Evolutionary conservation across 2,888 invertebrate species (phyloP).

Genomic region (Pedicia rivosa): DNA sequence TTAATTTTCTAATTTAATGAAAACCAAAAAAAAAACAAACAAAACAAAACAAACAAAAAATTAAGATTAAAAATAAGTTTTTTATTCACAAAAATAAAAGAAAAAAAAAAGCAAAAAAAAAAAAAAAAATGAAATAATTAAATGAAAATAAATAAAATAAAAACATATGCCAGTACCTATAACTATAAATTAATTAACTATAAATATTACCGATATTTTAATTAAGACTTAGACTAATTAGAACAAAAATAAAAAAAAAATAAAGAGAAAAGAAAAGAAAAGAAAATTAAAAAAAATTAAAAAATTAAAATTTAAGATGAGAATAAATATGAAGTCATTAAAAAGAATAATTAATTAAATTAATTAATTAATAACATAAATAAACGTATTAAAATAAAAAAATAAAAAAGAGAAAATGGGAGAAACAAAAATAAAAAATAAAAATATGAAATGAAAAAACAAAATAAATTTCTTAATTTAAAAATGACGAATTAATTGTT

Average conservation of each 20-base stretch:
- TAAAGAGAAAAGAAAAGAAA: conserved; percentile 4
- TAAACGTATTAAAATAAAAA: conserved; percentile 4
- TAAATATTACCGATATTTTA: neutral
- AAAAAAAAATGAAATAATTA: conserved; percentile 8
- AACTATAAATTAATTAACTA: neutral
- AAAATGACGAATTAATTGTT: conserved; percentile 7
- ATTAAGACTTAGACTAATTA: neutral
- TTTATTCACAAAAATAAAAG: too few relatives aligned
- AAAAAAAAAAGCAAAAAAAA: conserved; percentile 10
- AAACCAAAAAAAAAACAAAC: too few relatives aligned
- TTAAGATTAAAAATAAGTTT: too few relatives aligned
- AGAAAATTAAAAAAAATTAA: neutral
- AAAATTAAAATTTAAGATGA: neutral
- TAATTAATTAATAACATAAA: neutral
- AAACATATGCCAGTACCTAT: conserved; percentile 12
- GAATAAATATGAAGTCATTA: neutral
- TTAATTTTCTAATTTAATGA: too few relatives aligned
- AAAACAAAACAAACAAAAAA: too few relatives aligned
- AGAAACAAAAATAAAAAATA: neutral
- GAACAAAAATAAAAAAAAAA: conserved; percentile 2
- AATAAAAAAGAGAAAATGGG: conserved; percentile 2
- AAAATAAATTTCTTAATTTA: conserved; percentile 5
- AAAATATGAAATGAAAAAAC: conserved; percentile 15
- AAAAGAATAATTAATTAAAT: neutral
- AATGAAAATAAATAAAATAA: conserved; percentile 4